phyloP scores from a whole-genome alignment of 2,113 vertebrate genomes.

The Burhinus bistriatus region DNA sequence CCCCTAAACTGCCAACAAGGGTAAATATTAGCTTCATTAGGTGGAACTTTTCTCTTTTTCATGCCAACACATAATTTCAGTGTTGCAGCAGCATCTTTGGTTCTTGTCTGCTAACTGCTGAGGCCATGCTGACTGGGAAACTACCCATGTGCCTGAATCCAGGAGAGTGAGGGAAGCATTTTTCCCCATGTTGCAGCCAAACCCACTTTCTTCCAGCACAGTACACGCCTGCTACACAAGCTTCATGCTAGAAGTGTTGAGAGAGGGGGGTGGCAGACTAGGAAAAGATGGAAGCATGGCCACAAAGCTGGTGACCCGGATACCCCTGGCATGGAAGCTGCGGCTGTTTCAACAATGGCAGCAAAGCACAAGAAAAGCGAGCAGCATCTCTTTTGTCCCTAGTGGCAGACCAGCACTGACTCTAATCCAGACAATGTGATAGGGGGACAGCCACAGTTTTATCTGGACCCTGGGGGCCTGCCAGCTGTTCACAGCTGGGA shows the following conservation, averaged over 20 bases:
- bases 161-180: background rate
- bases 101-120: background rate
- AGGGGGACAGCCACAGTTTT: background rate
- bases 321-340: background rate
- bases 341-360: background rate
- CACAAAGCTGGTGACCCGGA: background rate
- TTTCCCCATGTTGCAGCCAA: background rate
- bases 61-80: background rate
- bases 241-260: background rate
- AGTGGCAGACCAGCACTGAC: background rate
- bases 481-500: background rate
- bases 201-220: background rate
- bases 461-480: background rate
- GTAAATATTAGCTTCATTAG: background rate
- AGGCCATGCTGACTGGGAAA: background rate
- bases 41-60: background rate
- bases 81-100: background rate
- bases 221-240: background rate
- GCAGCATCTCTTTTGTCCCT: background rate
- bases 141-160: background rate
- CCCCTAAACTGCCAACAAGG: background rate
- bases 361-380: background rate
- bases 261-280: background rate
- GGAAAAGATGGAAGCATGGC: background rate
- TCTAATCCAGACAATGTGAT: background rate